phyloP scores from a whole-genome alignment of 1,140 invertebrate species.

The Fopius arisanus region DNA sequence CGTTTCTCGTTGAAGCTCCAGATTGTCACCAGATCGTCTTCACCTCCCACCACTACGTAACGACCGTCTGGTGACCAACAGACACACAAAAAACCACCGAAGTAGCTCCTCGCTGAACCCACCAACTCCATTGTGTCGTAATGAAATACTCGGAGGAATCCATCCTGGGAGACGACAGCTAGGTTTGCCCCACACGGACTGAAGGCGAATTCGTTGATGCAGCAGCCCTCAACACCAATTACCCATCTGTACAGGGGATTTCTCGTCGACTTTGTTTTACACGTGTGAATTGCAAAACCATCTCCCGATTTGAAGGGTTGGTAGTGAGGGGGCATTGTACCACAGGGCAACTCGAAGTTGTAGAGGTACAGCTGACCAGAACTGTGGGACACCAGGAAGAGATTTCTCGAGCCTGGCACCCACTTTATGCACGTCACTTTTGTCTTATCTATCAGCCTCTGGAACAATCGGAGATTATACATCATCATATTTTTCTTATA shows the following conservation, averaged over 20 bases:
- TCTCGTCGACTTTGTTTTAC: constrained; percentile 94
- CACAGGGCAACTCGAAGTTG: constrained; percentile 93
- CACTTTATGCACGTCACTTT: constrained; percentile 98
- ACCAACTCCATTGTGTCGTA: constrained; percentile 97
- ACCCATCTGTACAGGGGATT: constrained; percentile 93
- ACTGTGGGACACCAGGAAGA: constrained; percentile 93
- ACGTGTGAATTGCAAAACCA: constrained; percentile 92
- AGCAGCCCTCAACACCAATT: constrained; percentile 83
- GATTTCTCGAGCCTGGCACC: constrained; percentile 91
- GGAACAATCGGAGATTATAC: constrained; percentile 63
- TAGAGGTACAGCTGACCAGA: constrained; percentile 98
- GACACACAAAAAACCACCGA: constrained; percentile 94
- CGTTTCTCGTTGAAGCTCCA: constrained; percentile 93
- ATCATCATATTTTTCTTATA: too few species aligned
- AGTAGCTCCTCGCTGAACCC: constrained; percentile 92
- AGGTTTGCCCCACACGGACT: constrained; percentile 93
- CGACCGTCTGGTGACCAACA: constrained; percentile 98
- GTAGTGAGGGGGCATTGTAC: constrained; percentile 84
- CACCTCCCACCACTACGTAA: constrained; percentile 95
- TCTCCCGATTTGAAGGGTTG: constrained; percentile 96
- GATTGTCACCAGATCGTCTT: constrained; percentile 98
- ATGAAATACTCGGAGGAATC: constrained; percentile 94
- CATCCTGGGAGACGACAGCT: constrained; percentile 95
- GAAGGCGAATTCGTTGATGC: constrained; percentile 97
- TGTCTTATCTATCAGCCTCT: constrained; percentile 97